A percentile compares a stretch with the other conserved stretches of the same genome.
Conservation (phyloP, 2,888 invertebrate species). For the Heliconius charithonia region DNA sequence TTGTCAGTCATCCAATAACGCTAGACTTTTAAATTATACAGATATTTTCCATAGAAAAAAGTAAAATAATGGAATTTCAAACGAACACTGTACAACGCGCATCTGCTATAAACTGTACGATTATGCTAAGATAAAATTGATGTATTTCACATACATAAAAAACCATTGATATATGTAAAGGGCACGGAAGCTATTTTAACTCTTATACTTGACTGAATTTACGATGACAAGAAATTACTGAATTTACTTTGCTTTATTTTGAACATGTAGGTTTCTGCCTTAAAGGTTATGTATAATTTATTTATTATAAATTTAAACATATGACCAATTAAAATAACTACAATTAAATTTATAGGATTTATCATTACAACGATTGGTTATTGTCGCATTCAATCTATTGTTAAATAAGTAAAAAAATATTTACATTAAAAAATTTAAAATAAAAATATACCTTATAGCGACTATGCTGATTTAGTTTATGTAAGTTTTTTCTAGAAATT, state of each 20-base stretch:
- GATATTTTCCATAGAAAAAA: not conserved
- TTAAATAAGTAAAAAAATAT: not conserved
- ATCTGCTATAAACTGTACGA: slow-evolving; percentile 1
- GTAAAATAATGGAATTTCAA: not conserved
- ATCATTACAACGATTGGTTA: not conserved
- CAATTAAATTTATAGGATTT: slow-evolving; percentile 18
- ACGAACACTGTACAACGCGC: not conserved
- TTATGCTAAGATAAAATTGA: slow-evolving; percentile 13
- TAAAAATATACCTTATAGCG: not conserved
- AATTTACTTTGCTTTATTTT: slow-evolving; percentile 45
- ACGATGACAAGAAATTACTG: slow-evolving; percentile 49
- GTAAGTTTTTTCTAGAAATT: not conserved
- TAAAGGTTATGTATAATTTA: slow-evolving; percentile 38
- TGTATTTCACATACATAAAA: slow-evolving; percentile 26
- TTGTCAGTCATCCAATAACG: too few species aligned
- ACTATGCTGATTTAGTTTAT: not conserved
- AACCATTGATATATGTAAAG: slow-evolving; percentile 37
- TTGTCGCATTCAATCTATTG: not conserved
- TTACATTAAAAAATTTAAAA: not conserved
- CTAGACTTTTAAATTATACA: too few species aligned
- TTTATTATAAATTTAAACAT: slow-evolving; percentile 35
- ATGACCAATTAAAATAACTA: slow-evolving; percentile 24
- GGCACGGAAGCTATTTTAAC: slow-evolving; percentile 38
- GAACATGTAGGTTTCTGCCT: slow-evolving; percentile 16
- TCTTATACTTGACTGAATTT: slow-evolving; percentile 44